Conservation (phyloP, 2,797 vertebrate species). For the Coccyzus lansbergi region DNA sequence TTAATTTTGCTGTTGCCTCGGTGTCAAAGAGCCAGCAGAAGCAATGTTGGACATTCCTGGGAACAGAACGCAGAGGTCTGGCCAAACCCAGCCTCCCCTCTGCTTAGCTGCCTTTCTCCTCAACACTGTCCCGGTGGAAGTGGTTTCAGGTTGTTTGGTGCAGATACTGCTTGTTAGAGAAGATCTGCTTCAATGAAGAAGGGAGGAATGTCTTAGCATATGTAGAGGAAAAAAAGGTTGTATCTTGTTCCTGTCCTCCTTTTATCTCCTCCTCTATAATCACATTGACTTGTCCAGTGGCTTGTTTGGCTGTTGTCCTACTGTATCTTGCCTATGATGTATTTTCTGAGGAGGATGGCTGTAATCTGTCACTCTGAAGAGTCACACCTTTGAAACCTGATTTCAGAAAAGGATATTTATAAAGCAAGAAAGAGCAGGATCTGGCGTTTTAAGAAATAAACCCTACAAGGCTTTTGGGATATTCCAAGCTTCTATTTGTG, state of each 20-base stretch:
- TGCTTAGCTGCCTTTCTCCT: not conserved
- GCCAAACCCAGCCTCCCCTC: not conserved
- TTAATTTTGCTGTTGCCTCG: not conserved
- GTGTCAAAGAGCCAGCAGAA: not conserved
- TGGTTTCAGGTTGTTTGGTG: not conserved
- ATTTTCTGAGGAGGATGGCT: not conserved
- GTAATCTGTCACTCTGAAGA: not conserved
- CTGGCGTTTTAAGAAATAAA: not conserved
- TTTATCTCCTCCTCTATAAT: not conserved
- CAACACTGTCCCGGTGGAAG: fast-evolving
- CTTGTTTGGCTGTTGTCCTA: not conserved
- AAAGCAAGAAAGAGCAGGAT: not conserved
- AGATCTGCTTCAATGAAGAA: not conserved
- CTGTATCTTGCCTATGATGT: not conserved
- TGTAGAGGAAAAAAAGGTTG: not conserved
- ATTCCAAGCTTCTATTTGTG: not conserved
- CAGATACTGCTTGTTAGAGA: not conserved
- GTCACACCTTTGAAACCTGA: not conserved
- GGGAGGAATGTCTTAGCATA: not conserved
- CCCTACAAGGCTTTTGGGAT: not conserved
- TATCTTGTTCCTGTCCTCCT: not conserved
- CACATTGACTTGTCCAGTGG: fast-evolving
- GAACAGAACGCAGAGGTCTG: not conserved
- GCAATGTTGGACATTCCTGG: not conserved
- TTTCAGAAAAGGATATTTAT: not conserved